Evolutionary conservation across 2,797 vertebrate genomes (phyloP).

Genomic region (Coluber constrictor): DNA sequence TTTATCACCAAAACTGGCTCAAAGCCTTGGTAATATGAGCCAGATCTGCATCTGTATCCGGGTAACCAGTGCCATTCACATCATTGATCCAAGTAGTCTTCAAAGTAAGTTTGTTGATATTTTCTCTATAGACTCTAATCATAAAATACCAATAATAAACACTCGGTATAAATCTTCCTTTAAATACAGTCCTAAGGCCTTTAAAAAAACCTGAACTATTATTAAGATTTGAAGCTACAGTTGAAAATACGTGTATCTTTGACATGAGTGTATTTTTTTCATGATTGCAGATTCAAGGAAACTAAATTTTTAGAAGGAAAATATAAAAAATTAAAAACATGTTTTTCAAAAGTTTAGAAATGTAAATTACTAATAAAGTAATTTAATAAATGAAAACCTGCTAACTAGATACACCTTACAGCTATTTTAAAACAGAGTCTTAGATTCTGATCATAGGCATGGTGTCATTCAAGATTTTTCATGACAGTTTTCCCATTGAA

Average conservation of each 20-base stretch:
- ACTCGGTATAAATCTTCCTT: background rate
- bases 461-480: background rate
- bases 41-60: constrained; percentile 93
- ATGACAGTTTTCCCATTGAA: background rate
- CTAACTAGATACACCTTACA: background rate
- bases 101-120: constrained; percentile 80
- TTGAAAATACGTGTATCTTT: background rate
- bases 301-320: background rate
- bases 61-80: constrained; percentile 89
- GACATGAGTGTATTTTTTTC: background rate
- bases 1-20: constrained; percentile 89
- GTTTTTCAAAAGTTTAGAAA: background rate
- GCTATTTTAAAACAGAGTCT: background rate
- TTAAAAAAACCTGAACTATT: background rate
- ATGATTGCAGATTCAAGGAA: background rate
- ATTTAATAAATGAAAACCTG: background rate
- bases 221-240: background rate
- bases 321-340: background rate
- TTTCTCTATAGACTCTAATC: accelerated
- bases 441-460: background rate
- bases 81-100: constrained; percentile 90
- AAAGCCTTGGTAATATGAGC: constrained; percentile 94
- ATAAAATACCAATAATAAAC: background rate
- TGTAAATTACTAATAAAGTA: background rate
- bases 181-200: background rate